phyloP scores from a whole-genome alignment of 1,140 invertebrate genomes.

The Tetraneura akinire region DNA sequence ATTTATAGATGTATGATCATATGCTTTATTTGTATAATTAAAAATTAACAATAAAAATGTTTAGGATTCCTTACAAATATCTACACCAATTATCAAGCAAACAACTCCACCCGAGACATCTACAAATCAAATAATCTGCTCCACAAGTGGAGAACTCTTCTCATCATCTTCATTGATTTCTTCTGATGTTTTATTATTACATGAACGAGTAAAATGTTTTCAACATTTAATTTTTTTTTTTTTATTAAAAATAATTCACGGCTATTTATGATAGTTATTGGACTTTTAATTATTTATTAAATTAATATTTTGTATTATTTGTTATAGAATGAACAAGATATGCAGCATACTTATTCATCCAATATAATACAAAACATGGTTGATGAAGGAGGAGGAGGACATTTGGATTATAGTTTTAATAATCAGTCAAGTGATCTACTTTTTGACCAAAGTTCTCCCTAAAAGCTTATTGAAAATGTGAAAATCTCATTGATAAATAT shows the following conservation, averaged over 20 bases:
- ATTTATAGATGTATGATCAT: slow-evolving; percentile 63
- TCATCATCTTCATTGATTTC: slow-evolving; percentile 2
- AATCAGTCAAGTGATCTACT: slow-evolving; percentile 27
- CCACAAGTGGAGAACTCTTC: not conserved
- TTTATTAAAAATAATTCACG: too few species aligned
- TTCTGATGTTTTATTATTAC: slow-evolving; percentile 24
- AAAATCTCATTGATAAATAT: not conserved
- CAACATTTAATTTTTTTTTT: too few species aligned
- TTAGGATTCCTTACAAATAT: slow-evolving; percentile 27
- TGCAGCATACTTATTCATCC: slow-evolving; percentile 36
- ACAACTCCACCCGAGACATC: slow-evolving; percentile 12
- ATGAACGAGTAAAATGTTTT: slow-evolving; percentile 9
- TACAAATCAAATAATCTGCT: slow-evolving; percentile 14
- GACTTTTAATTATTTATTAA: not conserved
- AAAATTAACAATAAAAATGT: not conserved
- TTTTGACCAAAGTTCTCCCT: slow-evolving; percentile 39
- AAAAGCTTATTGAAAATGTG: not conserved
- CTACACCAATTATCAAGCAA: not conserved
- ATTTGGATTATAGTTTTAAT: slow-evolving; percentile 22
- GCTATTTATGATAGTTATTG: too few species aligned
- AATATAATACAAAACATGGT: slow-evolving; percentile 47
- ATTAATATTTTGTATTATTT: not conserved
- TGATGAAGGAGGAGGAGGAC: slow-evolving; percentile 43
- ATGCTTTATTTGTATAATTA: not conserved
- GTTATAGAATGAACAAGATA: slow-evolving; percentile 42